Evolutionary conservation across 2,888 invertebrate genomes (phyloP), one percentile per base, ranked within the genome.

Genomic region (Apotomis turbidana): DNA sequence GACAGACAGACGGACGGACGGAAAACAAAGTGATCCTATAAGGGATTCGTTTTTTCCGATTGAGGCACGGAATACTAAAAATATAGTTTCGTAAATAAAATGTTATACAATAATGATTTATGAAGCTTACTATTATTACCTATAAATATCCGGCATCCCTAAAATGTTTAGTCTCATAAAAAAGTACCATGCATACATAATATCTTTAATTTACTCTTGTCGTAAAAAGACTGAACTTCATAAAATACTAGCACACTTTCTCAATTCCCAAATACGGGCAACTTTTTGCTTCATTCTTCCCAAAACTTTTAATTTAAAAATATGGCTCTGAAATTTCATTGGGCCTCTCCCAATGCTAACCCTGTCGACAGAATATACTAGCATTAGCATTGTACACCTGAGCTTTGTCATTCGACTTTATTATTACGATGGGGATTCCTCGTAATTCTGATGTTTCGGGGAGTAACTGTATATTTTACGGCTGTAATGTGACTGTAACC

Each of bases 381-480:
- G 77, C 76, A 80, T 81, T 81, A 77, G 75, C 75, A 79, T 82
- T 78, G 79, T 80, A 81, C 79, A 82, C 80, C 82, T 82, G 80
- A 80, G 78, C 74, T 78, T 79, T 81, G 81, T 80, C 80, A 83
- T 78, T 78, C 79, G 75, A 78, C 74, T 78, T 81, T 79, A 81
- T 77, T 77, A 80, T 81, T 77, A 80, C 78, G 79, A 78, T 78
- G 70, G 78, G 76, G 79, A 81, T 78, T 76, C 70, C 78, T 74
- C 57, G 66, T 62, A 54, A 62, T 67, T 57, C 63, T 64, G 66
- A 67, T 61, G 63, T 74, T 72, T 41, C 64, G 55, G n/a, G 12
- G 58, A 70, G 77, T 80, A 79, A 80, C 83, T 78, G 80, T 77
- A 68, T 46, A 27, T 60, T 68, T 80, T 79, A 80, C 76, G 77